These are phyloP conservation scores for Melinopterus prodromus DNA, from an alignment of 2,888 invertebrate genomes.

Conservation along the genomic window DNA sequence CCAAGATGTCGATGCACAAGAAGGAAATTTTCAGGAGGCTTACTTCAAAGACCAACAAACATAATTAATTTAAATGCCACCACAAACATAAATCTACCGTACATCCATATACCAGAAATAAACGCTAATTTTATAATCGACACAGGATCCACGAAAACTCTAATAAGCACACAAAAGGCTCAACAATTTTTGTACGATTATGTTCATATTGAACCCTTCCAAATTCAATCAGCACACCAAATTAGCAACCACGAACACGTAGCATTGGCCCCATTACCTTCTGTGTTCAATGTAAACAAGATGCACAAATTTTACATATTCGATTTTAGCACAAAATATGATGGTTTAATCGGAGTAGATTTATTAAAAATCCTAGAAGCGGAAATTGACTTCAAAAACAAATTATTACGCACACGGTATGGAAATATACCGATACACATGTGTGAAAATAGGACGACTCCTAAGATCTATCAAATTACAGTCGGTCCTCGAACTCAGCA, in stretches of 20 bases:
- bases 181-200: background rate
- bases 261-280: slow-evolving; percentile 9
- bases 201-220: too few species aligned
- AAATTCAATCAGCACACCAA: background rate
- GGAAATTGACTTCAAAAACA: slow-evolving; percentile 8
- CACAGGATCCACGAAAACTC: slow-evolving; percentile 13
- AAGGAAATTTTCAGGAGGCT: background rate
- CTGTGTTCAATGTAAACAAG: background rate
- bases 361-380: background rate
- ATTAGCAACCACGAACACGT: slow-evolving; percentile 1
- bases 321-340: too few species aligned
- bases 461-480: background rate
- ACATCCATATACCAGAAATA: background rate
- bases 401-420: background rate
- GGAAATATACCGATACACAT: slow-evolving; percentile 11
- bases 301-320: background rate
- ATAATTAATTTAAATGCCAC: background rate
- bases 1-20: background rate
- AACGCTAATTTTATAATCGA: slow-evolving; percentile 9
- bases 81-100: background rate
- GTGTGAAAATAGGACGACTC: background rate
- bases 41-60: background rate
- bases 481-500: background rate
- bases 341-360: background rate
- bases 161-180: slow-evolving; percentile 15